Evolutionary conservation across 2,888 invertebrate genomes (phyloP).

Genomic region (Neria commutata): DNA sequence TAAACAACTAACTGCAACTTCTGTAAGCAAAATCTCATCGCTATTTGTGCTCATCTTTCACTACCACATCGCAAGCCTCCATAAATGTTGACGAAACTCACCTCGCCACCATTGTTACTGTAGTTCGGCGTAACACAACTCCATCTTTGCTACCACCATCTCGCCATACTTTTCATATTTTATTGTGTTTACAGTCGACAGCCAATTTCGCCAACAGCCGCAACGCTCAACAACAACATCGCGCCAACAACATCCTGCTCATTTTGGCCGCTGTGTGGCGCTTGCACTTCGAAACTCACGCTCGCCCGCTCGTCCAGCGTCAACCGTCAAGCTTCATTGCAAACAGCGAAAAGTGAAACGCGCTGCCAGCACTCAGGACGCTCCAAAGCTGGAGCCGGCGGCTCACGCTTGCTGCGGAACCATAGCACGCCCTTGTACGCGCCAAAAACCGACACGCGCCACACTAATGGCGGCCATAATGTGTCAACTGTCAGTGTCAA

Average conservation of each 20-base stretch:
- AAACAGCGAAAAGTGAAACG: not conserved
- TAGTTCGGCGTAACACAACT: not conserved
- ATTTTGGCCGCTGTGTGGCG: constrained; percentile 66
- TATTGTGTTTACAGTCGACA: constrained; percentile 22
- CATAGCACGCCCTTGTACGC: constrained; percentile 1
- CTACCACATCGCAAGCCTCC: too few species aligned
- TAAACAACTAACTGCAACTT: too few species aligned
- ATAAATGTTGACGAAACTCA: too few species aligned
- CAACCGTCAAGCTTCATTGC: constrained; percentile 13
- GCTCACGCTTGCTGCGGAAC: constrained; percentile 13
- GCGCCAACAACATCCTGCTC: constrained; percentile 62
- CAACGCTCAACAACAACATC: constrained; percentile 29
- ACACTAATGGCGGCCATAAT: constrained; percentile 18
- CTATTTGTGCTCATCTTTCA: too few species aligned
- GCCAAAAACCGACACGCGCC: not conserved
- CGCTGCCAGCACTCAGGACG: not conserved
- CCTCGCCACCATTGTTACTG: too few species aligned
- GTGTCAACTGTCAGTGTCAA: constrained; percentile 45
- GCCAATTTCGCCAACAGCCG: not conserved
- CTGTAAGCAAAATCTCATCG: too few species aligned
- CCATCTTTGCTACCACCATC: too few species aligned
- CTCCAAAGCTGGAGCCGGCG: not conserved
- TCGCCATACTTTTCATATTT: not conserved
- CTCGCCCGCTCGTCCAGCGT: not conserved
- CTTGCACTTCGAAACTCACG: constrained; percentile 34